Conservation (phyloP, 2,113 vertebrate genomes). For the Nyctereutes procyonoides region DNA sequence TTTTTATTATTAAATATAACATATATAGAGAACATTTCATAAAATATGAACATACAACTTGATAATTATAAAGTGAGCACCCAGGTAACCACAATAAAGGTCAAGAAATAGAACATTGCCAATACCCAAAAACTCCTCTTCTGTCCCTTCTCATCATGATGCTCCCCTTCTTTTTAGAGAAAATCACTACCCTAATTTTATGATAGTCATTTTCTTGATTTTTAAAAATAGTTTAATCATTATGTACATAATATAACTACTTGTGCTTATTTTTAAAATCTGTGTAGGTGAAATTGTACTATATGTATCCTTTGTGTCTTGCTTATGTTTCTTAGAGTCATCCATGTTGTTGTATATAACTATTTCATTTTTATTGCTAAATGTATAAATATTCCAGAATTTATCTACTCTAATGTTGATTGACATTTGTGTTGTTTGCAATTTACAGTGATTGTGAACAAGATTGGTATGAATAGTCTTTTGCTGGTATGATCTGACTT, state of each 20-base stretch:
- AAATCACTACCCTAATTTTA: not conserved
- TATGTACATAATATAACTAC: not conserved
- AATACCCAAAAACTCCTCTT: not conserved
- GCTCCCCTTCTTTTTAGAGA: not conserved
- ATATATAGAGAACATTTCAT: not conserved
- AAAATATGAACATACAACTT: not conserved
- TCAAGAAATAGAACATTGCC: not conserved
- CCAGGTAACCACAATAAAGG: not conserved
- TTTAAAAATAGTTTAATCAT: constrained; percentile 10
- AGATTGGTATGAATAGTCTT: constrained; percentile 8
- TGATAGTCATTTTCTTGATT: not conserved
- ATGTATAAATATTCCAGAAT: not conserved
- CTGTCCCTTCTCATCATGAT: not conserved
- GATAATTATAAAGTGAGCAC: not conserved
- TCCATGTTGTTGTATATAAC: not conserved
- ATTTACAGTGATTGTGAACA: not conserved
- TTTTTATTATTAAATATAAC: constrained; percentile 13
- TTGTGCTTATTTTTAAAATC: not conserved
- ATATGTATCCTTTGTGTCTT: not conserved
- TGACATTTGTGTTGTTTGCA: not conserved
- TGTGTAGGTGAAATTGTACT: not conserved
- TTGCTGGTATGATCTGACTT: constrained; percentile 11
- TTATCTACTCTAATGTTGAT: not conserved
- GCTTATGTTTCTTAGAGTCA: not conserved
- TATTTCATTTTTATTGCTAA: constrained; percentile 6